Evolutionary conservation across 2,797 vertebrate genomes (phyloP).

Genomic region (Rhodeus uyekii): DNA sequence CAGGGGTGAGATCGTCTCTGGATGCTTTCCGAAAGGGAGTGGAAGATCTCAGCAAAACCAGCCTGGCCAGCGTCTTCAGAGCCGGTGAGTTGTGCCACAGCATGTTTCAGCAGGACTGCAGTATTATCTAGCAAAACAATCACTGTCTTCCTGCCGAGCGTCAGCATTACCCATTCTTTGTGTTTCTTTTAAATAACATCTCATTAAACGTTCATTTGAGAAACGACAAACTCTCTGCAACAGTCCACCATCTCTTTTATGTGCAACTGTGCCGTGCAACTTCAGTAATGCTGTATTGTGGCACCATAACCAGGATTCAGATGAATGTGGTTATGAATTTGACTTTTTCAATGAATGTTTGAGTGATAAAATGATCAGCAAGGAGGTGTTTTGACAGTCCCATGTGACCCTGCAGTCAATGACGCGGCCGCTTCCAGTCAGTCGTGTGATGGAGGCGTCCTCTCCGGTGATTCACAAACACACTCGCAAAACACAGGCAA

Average conservation of each 20-base stretch:
- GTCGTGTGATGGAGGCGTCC: neutral
- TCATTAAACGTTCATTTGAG: no score
- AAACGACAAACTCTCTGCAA: no score
- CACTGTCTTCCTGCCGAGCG: no score
- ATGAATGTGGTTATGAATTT: neutral
- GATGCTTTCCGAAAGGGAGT: constrained; percentile 65
- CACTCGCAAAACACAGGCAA: constrained; percentile 50
- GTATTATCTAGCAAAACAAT: no score
- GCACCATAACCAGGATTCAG: neutral
- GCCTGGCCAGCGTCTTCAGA: constrained; percentile 63
- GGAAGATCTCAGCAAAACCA: constrained; percentile 67
- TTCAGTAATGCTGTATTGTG: neutral
- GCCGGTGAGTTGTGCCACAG: constrained; percentile 59
- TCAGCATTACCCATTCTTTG: no score
- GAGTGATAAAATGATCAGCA: no score
- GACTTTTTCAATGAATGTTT: neutral
- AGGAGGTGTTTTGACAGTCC: no score
- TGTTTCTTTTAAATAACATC: no score
- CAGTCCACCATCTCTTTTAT: no score
- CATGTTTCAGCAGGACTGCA: no score
- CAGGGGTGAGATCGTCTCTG: constrained; percentile 61
- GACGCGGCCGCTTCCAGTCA: constrained; percentile 30
- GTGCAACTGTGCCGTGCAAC: neutral
- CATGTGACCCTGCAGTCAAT: constrained; percentile 64
- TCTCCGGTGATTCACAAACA: constrained; percentile 6